phyloP scores from a whole-genome alignment of 2,113 vertebrate species.

The Elaphurus davidianus region DNA sequence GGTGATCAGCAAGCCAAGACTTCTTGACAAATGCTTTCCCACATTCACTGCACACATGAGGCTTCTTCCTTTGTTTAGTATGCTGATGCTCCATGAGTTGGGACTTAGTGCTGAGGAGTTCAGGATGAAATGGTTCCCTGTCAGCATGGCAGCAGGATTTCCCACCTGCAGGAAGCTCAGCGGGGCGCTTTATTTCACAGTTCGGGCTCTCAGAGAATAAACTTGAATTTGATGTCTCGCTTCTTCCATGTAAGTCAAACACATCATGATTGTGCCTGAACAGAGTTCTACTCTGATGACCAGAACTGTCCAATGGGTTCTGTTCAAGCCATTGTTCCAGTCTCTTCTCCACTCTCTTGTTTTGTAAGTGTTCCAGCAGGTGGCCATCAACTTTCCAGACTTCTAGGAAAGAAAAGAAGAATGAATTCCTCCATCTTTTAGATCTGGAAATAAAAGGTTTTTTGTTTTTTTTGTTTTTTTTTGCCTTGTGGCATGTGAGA shows the following conservation, averaged over 20 bases:
- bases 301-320: not conserved
- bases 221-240: not conserved
- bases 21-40: conserved; percentile 52
- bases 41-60: conserved; percentile 35
- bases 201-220: not conserved
- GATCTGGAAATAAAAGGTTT: not conserved
- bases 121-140: not conserved
- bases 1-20: conserved; percentile 39
- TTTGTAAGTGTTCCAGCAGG: not conserved
- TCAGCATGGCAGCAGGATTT: not conserved
- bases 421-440: not conserved
- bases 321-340: not conserved
- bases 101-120: not conserved
- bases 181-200: not conserved
- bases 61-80: conserved; percentile 41
- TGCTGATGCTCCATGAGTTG: conserved; percentile 31
- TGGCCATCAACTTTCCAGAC: not conserved
- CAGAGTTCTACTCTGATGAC: not conserved
- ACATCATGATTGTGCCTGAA: not conserved
- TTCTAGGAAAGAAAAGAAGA: conserved; percentile 22
- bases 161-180: not conserved
- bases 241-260: not conserved
- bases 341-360: not conserved
- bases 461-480: not conserved
- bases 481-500: not conserved